A percentile compares a stretch with the other conserved stretches of the same genome.
phyloP scores from a whole-genome alignment of 2,888 invertebrate genomes.

The Eilema griseolum region DNA sequence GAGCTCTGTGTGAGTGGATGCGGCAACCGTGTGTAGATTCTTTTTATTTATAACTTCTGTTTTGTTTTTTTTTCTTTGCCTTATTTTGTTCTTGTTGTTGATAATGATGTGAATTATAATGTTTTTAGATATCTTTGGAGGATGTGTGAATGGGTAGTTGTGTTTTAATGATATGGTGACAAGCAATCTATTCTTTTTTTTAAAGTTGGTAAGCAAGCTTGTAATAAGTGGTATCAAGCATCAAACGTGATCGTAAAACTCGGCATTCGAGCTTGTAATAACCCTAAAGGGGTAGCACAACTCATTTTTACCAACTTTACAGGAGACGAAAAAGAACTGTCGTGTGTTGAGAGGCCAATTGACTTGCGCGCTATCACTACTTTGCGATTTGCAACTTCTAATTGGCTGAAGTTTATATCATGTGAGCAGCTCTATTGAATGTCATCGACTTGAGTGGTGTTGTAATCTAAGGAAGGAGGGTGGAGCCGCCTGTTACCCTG shows the following conservation, averaged over 20 bases:
- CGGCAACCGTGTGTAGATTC: slow-evolving; percentile 21
- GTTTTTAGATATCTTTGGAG: slow-evolving; percentile 3
- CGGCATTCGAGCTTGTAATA: not conserved
- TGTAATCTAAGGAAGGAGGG: no score
- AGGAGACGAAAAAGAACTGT: no score
- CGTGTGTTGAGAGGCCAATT: no score
- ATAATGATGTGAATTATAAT: slow-evolving; percentile 11
- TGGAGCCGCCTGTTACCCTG: no score
- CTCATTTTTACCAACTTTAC: not conserved
- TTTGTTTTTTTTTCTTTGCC: slow-evolving; percentile 14
- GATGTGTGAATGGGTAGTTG: not conserved
- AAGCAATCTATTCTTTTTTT: not conserved
- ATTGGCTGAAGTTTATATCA: no score
- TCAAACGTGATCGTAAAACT: not conserved
- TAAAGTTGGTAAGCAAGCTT: not conserved
- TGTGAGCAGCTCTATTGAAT: no score
- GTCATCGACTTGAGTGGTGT: no score
- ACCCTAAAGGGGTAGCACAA: not conserved
- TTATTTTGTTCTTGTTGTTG: not conserved
- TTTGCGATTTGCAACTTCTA: no score
- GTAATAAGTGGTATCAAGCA: not conserved
- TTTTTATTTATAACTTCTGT: slow-evolving; percentile 6
- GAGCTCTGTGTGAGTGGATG: slow-evolving; percentile 35
- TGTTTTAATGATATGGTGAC: slow-evolving; percentile 4
- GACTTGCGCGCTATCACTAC: no score